These are phyloP conservation scores for Pyrrhosoma nymphula DNA, from an alignment of 2,888 invertebrate genomes.

Conservation along the genomic window DNA sequence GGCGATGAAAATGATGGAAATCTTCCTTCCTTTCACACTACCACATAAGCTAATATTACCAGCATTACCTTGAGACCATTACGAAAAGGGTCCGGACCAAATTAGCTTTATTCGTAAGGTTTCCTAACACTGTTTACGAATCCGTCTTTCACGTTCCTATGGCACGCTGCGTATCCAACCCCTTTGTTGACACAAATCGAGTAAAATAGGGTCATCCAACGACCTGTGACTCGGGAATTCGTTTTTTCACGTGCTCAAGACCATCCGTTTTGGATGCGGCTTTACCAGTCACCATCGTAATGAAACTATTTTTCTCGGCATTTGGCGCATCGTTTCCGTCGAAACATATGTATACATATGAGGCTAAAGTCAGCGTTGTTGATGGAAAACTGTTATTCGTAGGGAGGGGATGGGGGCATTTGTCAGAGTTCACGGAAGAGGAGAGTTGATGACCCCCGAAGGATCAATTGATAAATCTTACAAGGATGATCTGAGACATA, in stretches of 20 bases:
- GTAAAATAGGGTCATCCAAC: constrained; percentile 39
- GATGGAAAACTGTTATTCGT: constrained; percentile 12
- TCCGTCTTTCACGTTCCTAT: constrained; percentile 1
- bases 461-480: constrained; percentile 61
- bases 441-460: not conserved
- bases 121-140: constrained; percentile 56
- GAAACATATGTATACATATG: not conserved
- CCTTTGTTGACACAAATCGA: constrained; percentile 36
- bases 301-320: constrained; percentile 54
- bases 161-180: not conserved
- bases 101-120: constrained; percentile 28
- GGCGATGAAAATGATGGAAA: not conserved
- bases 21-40: not conserved
- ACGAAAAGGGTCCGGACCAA: constrained; percentile 46
- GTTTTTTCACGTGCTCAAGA: not conserved
- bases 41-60: not conserved
- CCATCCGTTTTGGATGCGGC: not conserved
- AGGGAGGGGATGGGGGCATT: not conserved
- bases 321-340: constrained; percentile 28
- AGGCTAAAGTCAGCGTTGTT: not conserved
- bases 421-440: constrained; percentile 33
- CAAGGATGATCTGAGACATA: constrained; percentile 21
- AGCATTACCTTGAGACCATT: not conserved
- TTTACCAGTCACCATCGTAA: not conserved
- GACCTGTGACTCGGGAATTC: not conserved